Base-by-base conservation (phyloP, 2,797 vertebrate species). In the Ambastaia sidthimunki region DNA sequence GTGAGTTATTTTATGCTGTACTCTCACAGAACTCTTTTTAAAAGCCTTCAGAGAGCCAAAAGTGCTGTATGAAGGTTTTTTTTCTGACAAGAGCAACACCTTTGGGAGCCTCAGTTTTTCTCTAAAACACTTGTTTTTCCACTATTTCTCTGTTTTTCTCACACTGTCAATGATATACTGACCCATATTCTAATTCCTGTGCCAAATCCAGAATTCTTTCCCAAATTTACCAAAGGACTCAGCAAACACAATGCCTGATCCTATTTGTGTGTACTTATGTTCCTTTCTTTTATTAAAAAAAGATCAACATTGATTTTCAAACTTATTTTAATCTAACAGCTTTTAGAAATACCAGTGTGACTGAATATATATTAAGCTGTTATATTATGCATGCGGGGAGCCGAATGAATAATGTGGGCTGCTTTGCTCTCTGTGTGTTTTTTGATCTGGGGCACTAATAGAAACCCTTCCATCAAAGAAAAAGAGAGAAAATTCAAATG, bases 401-500 rank as follows among this genome's bases (percentile, higher is more conserved):
- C 74, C 85, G 78, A 89, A 89, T 91, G 88, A 91, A 90, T 92
- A 88, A 91, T 90, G 83, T 83, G 78, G 66, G 3, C 84, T 86
- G 77, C 87, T 92, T 91, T 89, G 87, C 87, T 92, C 87, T 87
- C 85, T 23, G 41, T 84, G 87, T 82, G 87, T 88, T 85, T 83
- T 90, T 84, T 91, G 88, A 92, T 92, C 81, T 86, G 76, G 85
- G 82, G 78, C 59, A 37, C 87, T 90, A 89, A 91, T 90, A 91
- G 90, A 91, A 91, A 93, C 91, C 90, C 89, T 90, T 91, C 89
- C 87, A 90, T 91, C 71, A 83, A 89, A 55, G 63, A 67, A 34
- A 37, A 10, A 89, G 86, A 87, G 85, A 88, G 83, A 88, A 91
- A 91, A 92, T 91, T 88, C 91, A 92, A 92, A 92, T 83, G 71